Evolutionary conservation across 2,113 vertebrate genomes (phyloP), one percentile per base, ranked within the genome.

Genomic region (Geothlypis trichas): DNA sequence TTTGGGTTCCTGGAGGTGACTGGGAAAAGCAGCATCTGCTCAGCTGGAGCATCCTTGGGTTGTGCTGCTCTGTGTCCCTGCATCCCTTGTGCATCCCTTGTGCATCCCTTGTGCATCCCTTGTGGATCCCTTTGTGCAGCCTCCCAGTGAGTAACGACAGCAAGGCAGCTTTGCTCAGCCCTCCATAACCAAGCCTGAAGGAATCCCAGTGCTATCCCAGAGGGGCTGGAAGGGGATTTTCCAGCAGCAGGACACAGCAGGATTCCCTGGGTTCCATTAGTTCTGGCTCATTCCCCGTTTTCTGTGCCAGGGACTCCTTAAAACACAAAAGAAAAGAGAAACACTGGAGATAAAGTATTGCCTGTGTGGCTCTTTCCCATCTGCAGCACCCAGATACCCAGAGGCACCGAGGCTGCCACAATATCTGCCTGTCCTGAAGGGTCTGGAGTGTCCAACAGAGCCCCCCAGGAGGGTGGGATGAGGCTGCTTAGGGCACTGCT

Each of bases 251-350:
- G 71, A 79, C 77, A 67, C 77, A 54, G 84, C 84, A 84, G 89
- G 68, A 41, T 55, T 91, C 83, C 58, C 71, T 82, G 90, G 31
- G 66, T 79, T 91, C 71, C 90, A 31, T 90, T 80, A 87, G 85
- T 79, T 93, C 87, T 95, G 74, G 87, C 90, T 93, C 49, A 10
- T 87, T 85, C 67, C 16, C 49, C 1, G 0, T 82, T 82, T 82
- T 73, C 87, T 96, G 52, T 57, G 87, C 87, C 66, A 90, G 74
- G 44, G 74, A 24, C 62, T 93, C 74, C 62, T 93, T 85, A 79
- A 83, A 90, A 35, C 78, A 52, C 49, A 68, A 82, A 82, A 74
- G 52, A n/a, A 79, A 91, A 82, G 35, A 78, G 82, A 93, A 93
- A 44, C 49, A 1, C 4, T 55, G 78, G 20, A 89, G 87, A 93